Conservation (phyloP, 2,888 invertebrate genomes). For the Xestia sexstrigata region DNA sequence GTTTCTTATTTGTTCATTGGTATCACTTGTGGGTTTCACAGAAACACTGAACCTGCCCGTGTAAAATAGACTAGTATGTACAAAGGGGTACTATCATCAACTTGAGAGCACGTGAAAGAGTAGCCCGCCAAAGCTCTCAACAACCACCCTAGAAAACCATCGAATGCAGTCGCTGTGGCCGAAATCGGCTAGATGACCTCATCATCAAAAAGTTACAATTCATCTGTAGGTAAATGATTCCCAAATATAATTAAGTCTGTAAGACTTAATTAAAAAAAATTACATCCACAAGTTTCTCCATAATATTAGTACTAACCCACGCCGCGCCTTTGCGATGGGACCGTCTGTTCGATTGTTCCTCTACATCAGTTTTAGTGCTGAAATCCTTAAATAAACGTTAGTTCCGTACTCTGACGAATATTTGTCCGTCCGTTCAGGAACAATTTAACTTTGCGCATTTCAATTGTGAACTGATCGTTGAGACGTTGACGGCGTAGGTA, state of each 20-base stretch:
- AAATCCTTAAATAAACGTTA: constrained; percentile 5
- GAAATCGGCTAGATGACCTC: no score
- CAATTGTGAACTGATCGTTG: neutral
- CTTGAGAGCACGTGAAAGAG: no score
- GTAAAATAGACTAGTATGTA: neutral
- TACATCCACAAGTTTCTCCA: neutral
- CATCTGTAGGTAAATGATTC: no score
- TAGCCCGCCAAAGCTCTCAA: no score
- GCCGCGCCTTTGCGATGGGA: neutral
- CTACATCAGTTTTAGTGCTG: neutral
- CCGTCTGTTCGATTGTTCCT: no score
- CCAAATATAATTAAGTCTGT: no score
- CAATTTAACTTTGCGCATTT: constrained; percentile 37
- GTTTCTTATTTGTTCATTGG: neutral
- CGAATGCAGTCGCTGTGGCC: no score
- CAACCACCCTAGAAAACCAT: no score
- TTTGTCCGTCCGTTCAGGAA: neutral
- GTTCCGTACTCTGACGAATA: neutral
- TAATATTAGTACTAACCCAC: neutral
- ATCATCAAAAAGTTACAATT: no score
- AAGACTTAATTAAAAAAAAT: no score
- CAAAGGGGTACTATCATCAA: neutral
- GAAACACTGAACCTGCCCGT: neutral
- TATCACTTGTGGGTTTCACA: neutral
- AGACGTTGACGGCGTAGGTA: no score